phyloP scores from a whole-genome alignment of 2,888 invertebrate genomes.

The Enchytraeus crypticus region DNA sequence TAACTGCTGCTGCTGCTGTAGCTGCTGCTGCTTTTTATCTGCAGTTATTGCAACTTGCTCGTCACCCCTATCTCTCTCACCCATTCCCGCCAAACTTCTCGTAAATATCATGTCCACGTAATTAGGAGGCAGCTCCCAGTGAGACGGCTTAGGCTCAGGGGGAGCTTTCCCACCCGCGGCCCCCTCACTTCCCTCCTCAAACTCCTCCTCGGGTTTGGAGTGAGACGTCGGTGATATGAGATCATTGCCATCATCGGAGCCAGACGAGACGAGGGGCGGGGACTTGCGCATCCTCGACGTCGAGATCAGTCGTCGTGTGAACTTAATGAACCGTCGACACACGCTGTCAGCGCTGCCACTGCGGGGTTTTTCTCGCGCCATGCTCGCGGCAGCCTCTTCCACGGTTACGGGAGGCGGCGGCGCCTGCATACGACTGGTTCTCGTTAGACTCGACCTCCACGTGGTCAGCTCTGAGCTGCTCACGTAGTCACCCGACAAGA shows the following conservation, averaged over 20 bases:
- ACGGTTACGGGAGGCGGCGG: constrained; percentile 1
- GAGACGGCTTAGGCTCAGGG: background rate
- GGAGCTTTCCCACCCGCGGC: background rate
- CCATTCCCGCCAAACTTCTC: background rate
- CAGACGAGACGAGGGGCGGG: background rate
- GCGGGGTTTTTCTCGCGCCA: constrained; percentile 1
- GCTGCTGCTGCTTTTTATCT: no score
- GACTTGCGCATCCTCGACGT: background rate
- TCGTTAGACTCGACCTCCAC: background rate
- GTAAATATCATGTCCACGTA: constrained; percentile 21
- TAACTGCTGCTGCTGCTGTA: no score
- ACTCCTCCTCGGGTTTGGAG: background rate
- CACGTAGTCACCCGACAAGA: constrained; percentile 4
- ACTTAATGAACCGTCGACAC: background rate
- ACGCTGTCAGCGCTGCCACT: constrained; percentile 11
- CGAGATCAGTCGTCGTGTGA: background rate
- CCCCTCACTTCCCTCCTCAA: background rate
- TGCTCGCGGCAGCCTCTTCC: background rate
- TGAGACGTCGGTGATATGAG: background rate
- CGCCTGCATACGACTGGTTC: background rate
- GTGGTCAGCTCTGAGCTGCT: background rate
- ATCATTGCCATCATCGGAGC: no score
- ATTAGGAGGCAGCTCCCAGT: constrained; percentile 18
- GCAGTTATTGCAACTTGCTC: no score
- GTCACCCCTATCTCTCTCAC: background rate